Conservation (phyloP, 2,797 vertebrate genomes). For the Nasua narica region DNA sequence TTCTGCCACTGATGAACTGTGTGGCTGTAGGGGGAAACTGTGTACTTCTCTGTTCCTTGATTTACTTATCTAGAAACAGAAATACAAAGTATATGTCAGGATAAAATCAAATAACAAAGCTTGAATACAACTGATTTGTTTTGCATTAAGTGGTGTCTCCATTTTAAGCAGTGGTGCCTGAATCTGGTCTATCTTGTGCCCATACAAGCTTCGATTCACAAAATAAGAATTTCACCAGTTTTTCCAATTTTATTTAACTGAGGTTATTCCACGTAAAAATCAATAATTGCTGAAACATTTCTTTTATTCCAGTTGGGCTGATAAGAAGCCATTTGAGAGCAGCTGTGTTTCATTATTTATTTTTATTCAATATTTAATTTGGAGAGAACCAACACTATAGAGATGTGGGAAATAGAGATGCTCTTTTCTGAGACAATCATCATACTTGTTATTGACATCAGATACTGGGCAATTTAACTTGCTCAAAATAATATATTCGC, state of each 20-base stretch:
- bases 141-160: not conserved
- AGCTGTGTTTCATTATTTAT: conserved; percentile 33
- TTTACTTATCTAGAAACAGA: not conserved
- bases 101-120: not conserved
- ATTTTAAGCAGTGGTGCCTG: not conserved
- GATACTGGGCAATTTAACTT: not conserved
- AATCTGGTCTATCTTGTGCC: not conserved
- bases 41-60: not conserved
- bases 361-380: conserved; percentile 63
- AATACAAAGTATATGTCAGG: not conserved
- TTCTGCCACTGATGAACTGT: not conserved
- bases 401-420: not conserved
- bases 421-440: not conserved
- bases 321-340: not conserved
- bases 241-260: not conserved
- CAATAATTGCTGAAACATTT: not conserved
- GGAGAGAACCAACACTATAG: not conserved
- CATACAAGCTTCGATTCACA: not conserved
- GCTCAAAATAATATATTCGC: conserved; percentile 8
- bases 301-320: not conserved
- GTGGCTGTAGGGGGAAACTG: not conserved
- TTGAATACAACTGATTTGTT: not conserved
- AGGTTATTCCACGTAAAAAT: not conserved
- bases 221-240: not conserved
- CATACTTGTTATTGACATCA: not conserved